phyloP scores from a whole-genome alignment of 2,888 invertebrate species.

The Apantesis nais region DNA sequence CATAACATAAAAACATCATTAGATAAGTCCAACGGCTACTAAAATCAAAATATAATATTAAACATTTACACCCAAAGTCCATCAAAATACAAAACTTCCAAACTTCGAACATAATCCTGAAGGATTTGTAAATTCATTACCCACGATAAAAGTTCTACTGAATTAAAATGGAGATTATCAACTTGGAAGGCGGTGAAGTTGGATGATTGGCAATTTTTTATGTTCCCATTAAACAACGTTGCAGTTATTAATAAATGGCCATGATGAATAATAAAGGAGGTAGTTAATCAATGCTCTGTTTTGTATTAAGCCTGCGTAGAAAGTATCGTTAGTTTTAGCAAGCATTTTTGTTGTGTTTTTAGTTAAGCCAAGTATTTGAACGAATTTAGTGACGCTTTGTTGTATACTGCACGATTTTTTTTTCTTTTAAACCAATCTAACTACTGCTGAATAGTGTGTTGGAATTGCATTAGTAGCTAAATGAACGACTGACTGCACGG shows the following conservation, averaged over 20 bases:
- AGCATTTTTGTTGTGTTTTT: slow-evolving; percentile 1
- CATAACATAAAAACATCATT: not conserved
- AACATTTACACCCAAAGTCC: slow-evolving; percentile 13
- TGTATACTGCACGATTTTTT: not conserved
- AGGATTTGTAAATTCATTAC: slow-evolving; percentile 73
- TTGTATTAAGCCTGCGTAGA: slow-evolving; percentile 6
- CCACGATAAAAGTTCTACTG: slow-evolving; percentile 65
- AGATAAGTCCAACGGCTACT: slow-evolving; percentile 1
- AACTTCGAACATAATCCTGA: slow-evolving; percentile 56
- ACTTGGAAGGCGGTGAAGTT: slow-evolving; percentile 56
- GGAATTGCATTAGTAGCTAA: too few species aligned
- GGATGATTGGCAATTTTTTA: slow-evolving; percentile 53
- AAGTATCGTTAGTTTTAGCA: not conserved
- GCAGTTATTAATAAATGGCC: slow-evolving; percentile 23
- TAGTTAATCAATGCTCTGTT: slow-evolving; percentile 9
- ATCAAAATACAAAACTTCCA: slow-evolving; percentile 42
- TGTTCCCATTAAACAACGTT: slow-evolving; percentile 46
- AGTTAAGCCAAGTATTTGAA: not conserved
- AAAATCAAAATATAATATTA: slow-evolving; percentile 30
- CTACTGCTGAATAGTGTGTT: too few species aligned
- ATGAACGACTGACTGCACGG: not conserved
- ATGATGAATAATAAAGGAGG: slow-evolving; percentile 17
- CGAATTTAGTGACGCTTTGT: not conserved
- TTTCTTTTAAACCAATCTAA: too few species aligned
- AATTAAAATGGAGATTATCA: slow-evolving; percentile 71